Conservation (phyloP, 2,797 vertebrate genomes). For the Mormyrops boulengeri region DNA sequence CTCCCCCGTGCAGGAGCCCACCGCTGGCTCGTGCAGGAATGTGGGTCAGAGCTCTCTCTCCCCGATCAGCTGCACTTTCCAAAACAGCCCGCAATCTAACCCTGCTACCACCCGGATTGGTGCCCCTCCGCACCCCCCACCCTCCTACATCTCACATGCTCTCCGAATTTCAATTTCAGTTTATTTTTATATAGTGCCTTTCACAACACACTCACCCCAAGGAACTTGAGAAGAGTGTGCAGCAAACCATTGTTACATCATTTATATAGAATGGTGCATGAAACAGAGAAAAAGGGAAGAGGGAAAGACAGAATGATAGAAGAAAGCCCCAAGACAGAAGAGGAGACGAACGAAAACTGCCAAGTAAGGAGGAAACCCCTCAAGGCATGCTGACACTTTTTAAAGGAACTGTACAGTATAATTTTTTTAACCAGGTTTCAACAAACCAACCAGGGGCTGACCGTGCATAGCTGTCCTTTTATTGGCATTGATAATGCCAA, state of each 20-base stretch:
- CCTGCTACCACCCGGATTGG: background rate
- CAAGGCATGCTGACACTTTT: background rate
- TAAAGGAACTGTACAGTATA: background rate
- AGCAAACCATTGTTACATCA: background rate
- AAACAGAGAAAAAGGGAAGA: background rate
- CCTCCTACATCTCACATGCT: background rate
- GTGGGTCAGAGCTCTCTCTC: conserved; percentile 56
- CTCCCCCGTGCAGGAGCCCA: conserved; percentile 42
- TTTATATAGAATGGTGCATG: background rate
- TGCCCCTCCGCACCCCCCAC: background rate
- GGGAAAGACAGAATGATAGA: background rate
- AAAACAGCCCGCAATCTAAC: background rate
- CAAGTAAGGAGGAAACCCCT: background rate
- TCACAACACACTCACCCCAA: background rate
- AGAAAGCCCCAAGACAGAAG: background rate
- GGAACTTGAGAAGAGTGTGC: background rate
- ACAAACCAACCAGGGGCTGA: background rate
- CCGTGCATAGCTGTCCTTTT: background rate
- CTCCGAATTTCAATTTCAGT: background rate
- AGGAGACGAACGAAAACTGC: background rate
- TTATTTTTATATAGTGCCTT: background rate
- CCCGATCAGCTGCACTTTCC: conserved; percentile 40
- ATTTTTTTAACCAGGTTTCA: background rate
- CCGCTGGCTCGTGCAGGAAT: conserved; percentile 59
- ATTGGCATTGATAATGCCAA: background rate